These are phyloP conservation scores for Salpingus planirostris DNA, from an alignment of 2,888 invertebrate genomes.

Conservation along the genomic window DNA sequence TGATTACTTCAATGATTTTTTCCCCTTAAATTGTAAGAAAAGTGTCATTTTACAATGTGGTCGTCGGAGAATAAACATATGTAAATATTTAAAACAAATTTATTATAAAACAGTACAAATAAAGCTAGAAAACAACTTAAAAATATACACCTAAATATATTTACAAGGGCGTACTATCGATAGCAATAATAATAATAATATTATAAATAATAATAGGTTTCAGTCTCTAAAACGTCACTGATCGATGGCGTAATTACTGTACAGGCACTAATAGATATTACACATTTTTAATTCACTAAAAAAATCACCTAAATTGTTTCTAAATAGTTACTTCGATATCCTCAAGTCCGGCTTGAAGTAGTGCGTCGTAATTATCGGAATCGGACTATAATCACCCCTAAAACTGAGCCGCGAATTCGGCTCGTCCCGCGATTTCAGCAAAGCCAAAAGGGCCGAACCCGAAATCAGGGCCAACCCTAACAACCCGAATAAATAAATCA, in stretches of 20 bases:
- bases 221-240: conserved; percentile 27
- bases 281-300: too few relatives aligned
- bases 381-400: conserved; percentile 30
- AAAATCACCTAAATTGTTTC: conserved; percentile 9
- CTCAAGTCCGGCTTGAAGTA: conserved; percentile 26
- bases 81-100: conserved; percentile 14
- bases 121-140: too few relatives aligned
- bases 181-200: neutral
- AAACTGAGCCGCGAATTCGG: conserved; percentile 23
- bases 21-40: too few relatives aligned
- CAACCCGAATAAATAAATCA: conserved; percentile 27
- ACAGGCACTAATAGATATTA: too few relatives aligned
- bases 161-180: conserved; percentile 1
- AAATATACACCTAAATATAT: too few relatives aligned
- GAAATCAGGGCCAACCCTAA: conserved; percentile 32
- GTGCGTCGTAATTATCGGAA: conserved; percentile 32
- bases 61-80: too few relatives aligned
- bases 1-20: too few relatives aligned
- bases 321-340: conserved; percentile 19
- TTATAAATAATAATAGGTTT: conserved; percentile 20
- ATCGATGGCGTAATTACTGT: too few relatives aligned
- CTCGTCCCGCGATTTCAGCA: conserved; percentile 19
- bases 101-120: conserved; percentile 12
- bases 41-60: too few relatives aligned
- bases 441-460: conserved; percentile 24